Evolutionary conservation across 2,797 vertebrate genomes (phyloP), one percentile per base, ranked within the genome.

Genomic region (Lepus oiostolus): DNA sequence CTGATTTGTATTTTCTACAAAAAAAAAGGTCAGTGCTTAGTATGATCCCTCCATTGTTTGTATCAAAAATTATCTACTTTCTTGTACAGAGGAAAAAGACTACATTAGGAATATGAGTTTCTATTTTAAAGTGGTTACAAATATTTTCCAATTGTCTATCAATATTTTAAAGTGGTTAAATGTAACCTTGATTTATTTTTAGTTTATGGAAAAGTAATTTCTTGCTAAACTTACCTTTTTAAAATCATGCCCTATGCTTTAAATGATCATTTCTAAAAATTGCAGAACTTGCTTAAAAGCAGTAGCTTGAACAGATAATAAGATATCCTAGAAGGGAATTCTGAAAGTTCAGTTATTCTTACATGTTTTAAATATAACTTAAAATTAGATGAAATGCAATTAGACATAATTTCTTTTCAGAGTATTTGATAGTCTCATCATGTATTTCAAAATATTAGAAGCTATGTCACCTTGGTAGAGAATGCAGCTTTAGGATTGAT

Each of bases 141-240:
- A 87, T 24, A 76, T 72, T 80, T 91, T 88, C 80, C 62, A 62
- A 42, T 75, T 80, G 19, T 79, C 93, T 81, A 91, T 14, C 71
- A 24, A 24, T 71, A 74, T 93, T 94, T 88, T 83, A 38, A 95
- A 71, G 60, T 32, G 13, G 26, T 93, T 84, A 62, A 68, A 65
- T 72, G 88, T 72, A 87, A 87, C n/a, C 22, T 65, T 80, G 26
- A 91, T 72, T 84, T 89, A 84, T 84, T 86, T 96, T 50, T 84
- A 92, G 52, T 76, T 91, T 12, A 82, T 47, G 32, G 52, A 65
- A 95, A 80, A 35, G 42, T 42, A 42, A 85, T 85, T 71, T 84
- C 8, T 30, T 90, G 12, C 10, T 70, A 77, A 90, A 91, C 81
- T 42, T 60, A 16, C 11, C 19, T 65, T 54, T 9, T 75, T 11